A percentile compares a stretch with the other conserved stretches of the same genome.
These are phyloP conservation scores for Drosophila fungiperda DNA, from an alignment of 2,888 invertebrate genomes.

Conservation along the genomic window DNA sequence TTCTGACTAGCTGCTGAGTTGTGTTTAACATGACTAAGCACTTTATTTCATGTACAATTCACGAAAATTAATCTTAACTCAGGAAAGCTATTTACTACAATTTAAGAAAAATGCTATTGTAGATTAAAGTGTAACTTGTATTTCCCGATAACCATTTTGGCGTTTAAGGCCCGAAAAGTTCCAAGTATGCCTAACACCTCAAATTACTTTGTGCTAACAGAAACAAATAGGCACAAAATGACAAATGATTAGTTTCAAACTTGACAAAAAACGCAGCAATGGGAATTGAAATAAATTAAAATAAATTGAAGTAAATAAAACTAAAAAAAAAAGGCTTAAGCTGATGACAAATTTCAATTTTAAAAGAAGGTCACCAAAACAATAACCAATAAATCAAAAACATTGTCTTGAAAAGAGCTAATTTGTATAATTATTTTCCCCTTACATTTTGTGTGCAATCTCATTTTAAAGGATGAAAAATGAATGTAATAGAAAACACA, in stretches of 20 bases:
- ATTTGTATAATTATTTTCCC: not conserved
- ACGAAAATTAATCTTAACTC: not conserved
- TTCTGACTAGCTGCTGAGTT: slow-evolving; percentile 39
- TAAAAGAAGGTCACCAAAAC: not conserved
- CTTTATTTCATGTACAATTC: slow-evolving; percentile 4
- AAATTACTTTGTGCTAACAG: not conserved
- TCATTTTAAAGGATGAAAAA: not conserved
- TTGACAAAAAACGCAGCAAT: not conserved
- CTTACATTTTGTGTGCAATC: not conserved
- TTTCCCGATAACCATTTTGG: not conserved
- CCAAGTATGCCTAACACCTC: not conserved
- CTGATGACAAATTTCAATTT: not conserved
- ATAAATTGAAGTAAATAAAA: not conserved
- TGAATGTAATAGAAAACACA: not conserved
- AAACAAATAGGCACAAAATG: not conserved
- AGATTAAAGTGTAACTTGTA: not conserved
- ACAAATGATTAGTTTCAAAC: no score
- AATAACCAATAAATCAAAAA: not conserved
- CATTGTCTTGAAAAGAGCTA: not conserved
- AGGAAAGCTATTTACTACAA: not conserved
- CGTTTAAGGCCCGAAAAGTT: not conserved
- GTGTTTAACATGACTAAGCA: slow-evolving; percentile 30
- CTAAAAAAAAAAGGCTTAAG: not conserved
- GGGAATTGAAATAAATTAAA: not conserved
- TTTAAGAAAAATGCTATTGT: not conserved